Conservation (phyloP, 2,113 vertebrate genomes). For the Echinops telfairi region DNA sequence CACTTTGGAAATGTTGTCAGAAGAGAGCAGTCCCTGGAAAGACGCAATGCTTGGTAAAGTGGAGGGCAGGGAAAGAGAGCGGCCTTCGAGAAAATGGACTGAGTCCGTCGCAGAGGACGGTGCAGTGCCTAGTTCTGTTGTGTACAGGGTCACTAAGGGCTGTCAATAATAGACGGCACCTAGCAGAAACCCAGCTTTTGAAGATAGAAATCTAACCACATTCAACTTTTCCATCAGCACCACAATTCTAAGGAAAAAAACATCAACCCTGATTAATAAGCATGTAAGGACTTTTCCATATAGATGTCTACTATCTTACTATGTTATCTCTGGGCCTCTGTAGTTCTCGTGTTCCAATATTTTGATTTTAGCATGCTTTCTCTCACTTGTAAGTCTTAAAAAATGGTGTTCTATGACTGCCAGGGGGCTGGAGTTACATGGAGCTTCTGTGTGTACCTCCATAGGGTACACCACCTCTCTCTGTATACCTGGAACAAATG, state of each 20-base stretch:
- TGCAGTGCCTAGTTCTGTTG: too few relatives aligned
- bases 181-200: neutral
- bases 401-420: neutral
- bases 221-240: neutral
- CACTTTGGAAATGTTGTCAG: too few relatives aligned
- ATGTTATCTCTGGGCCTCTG: neutral
- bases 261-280: neutral
- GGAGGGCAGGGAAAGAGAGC: too few relatives aligned
- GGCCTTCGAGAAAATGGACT: too few relatives aligned
- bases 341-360: neutral
- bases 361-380: neutral
- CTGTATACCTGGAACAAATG: neutral
- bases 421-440: neutral
- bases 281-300: too few relatives aligned
- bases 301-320: neutral
- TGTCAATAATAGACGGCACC: too few relatives aligned
- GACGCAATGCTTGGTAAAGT: too few relatives aligned
- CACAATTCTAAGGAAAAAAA: neutral
- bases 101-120: too few relatives aligned
- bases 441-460: neutral
- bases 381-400: neutral
- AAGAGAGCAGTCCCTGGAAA: too few relatives aligned
- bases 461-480: neutral
- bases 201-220: neutral
- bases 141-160: too few relatives aligned